Evolutionary conservation across 2,888 invertebrate genomes (phyloP), one percentile per base, ranked within the genome.

Genomic region (Agrilus biguttatus): DNA sequence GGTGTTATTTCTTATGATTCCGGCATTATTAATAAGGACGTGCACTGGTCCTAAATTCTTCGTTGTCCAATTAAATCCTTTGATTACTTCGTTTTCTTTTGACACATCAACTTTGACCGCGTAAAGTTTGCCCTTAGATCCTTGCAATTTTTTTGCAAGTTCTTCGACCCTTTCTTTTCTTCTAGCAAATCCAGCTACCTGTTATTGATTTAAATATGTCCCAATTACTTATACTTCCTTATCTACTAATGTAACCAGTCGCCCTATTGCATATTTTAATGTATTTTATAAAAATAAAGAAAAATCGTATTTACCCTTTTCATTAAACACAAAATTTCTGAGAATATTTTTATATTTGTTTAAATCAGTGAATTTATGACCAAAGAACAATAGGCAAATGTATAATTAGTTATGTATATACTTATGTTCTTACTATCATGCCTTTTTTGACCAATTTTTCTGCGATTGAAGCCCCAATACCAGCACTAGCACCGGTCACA

Each of bases 401-500:
- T n/a, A n/a, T n/a, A n/a, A n/a, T n/a, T n/a, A n/a, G n/a, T 37
- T 39, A 33, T 38, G 23, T 12, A 23, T n/a, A n/a, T n/a, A n/a
- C n/a, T 8, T 33, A 23, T 23, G 23, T 28, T 37, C 12, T 43
- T 47, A 47, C 47, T 35, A 40, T 38, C 39, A 77, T 50, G 1
- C 75, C 77, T 5, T 63, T 58, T 33, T 61, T 55, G 1, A 67
- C 61, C 35, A 74, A 57, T 41, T 66, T 63, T 46, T 58, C 51
- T 8, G 60, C 61, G 37, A 70, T 63, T 4, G 66, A 67, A 3
- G 66, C 67, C 12, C 74, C 78, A 43, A 78, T 77, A 5, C 77
- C 78, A 0, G 70, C 65, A 55, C 75, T 76, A 6, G 75, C 76
- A 2, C 78, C 78, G 0, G 77, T 77, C 41, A 78, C 75, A 28